Conservation (phyloP, 92 coral and sea anemone species). For the Parazoanthus swiftii region DNA sequence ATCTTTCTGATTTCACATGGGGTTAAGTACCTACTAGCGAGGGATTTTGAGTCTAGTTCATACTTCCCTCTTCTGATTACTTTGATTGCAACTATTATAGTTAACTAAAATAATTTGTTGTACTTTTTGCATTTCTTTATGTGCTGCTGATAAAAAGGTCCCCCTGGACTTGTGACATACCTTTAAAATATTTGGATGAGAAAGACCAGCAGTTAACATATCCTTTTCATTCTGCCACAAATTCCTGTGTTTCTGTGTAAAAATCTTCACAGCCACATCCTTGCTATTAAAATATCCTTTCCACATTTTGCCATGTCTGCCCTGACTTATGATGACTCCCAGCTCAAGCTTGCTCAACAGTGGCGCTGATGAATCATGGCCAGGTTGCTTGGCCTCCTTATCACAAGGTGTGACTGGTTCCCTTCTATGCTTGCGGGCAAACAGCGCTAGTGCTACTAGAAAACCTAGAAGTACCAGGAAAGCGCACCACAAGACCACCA, state of each 20-base stretch:
- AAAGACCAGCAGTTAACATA: neutral
- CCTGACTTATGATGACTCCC: neutral
- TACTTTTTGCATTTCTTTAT: neutral
- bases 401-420: too few relatives aligned
- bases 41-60: too few relatives aligned
- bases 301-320: neutral
- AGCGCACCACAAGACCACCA: too few relatives aligned
- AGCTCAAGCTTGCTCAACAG: neutral
- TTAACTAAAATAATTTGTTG: neutral
- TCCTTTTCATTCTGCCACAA: conserved; percentile 1
- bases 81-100: too few relatives aligned
- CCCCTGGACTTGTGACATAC: neutral
- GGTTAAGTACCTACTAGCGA: too few relatives aligned
- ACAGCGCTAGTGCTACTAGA: too few relatives aligned
- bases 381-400: neutral
- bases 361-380: neutral
- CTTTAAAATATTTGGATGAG: conserved; percentile 16
- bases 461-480: too few relatives aligned
- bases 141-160: too few relatives aligned
- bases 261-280: conserved; percentile 1
- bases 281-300: neutral
- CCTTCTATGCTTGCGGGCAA: neutral
- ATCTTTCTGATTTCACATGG: too few relatives aligned
- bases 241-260: neutral
- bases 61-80: too few relatives aligned